Percentiles rank a stretch among this genome's conserved stretches.
phyloP scores from a whole-genome alignment of 2,113 vertebrate genomes.

The Trinectes maculatus region DNA sequence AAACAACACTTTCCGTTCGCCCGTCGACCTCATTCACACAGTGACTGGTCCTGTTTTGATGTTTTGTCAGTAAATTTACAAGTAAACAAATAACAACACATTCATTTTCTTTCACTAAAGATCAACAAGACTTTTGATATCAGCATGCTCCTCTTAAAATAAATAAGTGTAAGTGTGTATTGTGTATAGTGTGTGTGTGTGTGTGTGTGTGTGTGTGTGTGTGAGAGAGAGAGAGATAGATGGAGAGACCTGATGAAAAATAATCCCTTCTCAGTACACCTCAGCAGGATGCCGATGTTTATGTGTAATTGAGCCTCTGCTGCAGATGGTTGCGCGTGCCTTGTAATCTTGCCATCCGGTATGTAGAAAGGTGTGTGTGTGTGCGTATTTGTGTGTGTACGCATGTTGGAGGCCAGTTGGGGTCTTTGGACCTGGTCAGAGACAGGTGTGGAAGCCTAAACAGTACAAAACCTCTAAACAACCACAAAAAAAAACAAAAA shows the following conservation, averaged over 20 bases:
- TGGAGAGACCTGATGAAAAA: slow-evolving; percentile 63
- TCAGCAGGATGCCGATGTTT: slow-evolving; percentile 77
- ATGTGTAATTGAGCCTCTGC: slow-evolving; percentile 76
- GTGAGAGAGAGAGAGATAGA: neutral
- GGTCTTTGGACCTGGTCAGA: slow-evolving; percentile 65
- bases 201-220: slow-evolving; percentile 21
- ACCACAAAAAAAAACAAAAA: slow-evolving; percentile 32
- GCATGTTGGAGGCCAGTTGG: slow-evolving; percentile 42
- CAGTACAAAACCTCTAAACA: slow-evolving; percentile 61
- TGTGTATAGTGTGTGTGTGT: slow-evolving; percentile 20
- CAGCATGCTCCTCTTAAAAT: slow-evolving; percentile 10
- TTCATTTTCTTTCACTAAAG: neutral
- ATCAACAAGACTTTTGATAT: slow-evolving; percentile 2
- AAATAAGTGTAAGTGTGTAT: slow-evolving; percentile 19
- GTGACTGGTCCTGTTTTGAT: neutral
- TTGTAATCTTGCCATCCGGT: slow-evolving; percentile 79
- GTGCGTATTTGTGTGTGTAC: slow-evolving; percentile 26
- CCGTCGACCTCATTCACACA: neutral
- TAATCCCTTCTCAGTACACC: slow-evolving; percentile 67
- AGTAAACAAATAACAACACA: neutral
- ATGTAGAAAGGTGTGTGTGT: slow-evolving; percentile 36
- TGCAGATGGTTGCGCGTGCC: slow-evolving; percentile 76
- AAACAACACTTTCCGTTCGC: neutral
- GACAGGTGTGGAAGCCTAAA: slow-evolving; percentile 73
- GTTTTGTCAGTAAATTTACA: neutral